Conservation (phyloP, 37 sponge, comb jelly and placozoan species). For the Cliona cf. orientalis region DNA sequence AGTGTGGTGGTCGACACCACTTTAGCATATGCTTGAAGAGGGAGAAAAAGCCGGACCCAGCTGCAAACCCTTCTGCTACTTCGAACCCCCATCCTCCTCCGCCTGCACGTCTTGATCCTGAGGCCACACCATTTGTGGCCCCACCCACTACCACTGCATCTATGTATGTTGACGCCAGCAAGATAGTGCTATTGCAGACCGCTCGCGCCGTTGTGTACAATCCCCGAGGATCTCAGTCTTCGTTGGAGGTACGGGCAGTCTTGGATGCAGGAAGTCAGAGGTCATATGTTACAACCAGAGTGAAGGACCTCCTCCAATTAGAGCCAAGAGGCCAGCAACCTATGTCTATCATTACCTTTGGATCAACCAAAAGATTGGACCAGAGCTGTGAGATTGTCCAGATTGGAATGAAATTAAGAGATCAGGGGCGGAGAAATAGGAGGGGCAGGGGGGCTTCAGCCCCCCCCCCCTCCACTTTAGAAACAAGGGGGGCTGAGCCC, state of each 20-base stretch:
- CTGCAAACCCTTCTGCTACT: background rate
- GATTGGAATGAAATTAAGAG: background rate
- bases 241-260: background rate
- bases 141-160: background rate
- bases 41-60: background rate
- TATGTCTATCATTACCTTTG: conserved; percentile 33
- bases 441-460: too few species aligned
- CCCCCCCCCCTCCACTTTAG: too few species aligned
- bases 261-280: conserved; percentile 35
- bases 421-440: too few species aligned
- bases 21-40: conserved; percentile 28
- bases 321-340: background rate
- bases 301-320: conserved; percentile 6
- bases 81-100: background rate
- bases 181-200: conserved; percentile 4
- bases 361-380: background rate
- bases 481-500: too few species aligned
- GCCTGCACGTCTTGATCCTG: background rate
- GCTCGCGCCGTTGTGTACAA: conserved; percentile 14
- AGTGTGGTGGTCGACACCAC: conserved; percentile 49
- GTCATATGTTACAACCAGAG: conserved; percentile 29
- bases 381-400: conserved; percentile 21
- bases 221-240: background rate
- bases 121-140: conserved; percentile 14
- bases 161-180: background rate